Evolutionary conservation across 2,113 vertebrate species (phyloP).

Genomic region (Phrynosoma platyrhinos): DNA sequence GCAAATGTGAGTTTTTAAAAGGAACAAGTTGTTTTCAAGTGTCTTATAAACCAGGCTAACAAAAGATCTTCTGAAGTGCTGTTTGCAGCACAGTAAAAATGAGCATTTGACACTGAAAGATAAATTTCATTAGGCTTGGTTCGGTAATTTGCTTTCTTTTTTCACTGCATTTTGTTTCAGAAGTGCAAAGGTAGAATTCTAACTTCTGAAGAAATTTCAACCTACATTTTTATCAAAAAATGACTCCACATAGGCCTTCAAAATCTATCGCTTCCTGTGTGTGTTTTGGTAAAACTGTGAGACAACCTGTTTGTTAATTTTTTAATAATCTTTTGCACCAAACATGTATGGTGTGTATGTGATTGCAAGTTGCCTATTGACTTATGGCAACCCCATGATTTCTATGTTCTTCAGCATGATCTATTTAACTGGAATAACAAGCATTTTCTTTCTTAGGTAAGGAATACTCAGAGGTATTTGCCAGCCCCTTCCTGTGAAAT

Average conservation of each 20-base stretch:
- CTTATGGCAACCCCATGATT: no score
- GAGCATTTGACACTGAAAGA: conserved; percentile 56
- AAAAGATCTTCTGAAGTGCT: conserved; percentile 65
- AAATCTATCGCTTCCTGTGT: not conserved
- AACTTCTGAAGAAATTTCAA: not conserved
- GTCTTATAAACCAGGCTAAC: conserved; percentile 72
- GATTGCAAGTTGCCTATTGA: no score
- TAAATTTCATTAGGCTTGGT: conserved; percentile 67
- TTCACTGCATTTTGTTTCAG: not conserved
- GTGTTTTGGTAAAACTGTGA: no score
- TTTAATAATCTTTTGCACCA: no score
- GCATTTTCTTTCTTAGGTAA: no score
- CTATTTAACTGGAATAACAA: no score
- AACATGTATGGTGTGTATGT: no score
- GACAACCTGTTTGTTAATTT: no score
- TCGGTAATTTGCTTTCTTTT: conserved; percentile 13
- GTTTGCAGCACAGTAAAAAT: conserved; percentile 59
- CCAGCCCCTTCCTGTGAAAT: no score
- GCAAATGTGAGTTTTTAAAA: conserved; percentile 78
- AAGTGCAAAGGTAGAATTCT: not conserved
- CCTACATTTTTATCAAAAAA: not conserved
- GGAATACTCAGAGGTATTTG: no score
- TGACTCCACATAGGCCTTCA: not conserved
- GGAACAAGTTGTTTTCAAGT: conserved; percentile 51
- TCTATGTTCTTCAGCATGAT: no score